These are phyloP conservation scores for Ciconia boyciana DNA, from an alignment of 2,113 vertebrate genomes.

Conservation along the genomic window DNA sequence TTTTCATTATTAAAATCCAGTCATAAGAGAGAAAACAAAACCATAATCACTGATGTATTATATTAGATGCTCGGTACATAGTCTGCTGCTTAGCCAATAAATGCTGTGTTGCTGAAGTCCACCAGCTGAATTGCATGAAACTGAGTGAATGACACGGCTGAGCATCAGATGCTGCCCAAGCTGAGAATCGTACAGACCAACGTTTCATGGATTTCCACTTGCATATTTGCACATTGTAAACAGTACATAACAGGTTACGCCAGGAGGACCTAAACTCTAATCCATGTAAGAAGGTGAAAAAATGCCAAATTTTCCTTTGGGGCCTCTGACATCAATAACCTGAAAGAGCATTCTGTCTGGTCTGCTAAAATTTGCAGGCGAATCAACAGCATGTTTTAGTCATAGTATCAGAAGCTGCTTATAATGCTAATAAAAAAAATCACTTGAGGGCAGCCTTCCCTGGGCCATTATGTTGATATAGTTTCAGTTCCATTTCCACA, in stretches of 20 bases:
- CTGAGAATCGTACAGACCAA: background rate
- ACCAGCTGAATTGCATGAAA: background rate
- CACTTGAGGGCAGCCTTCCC: background rate
- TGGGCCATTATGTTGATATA: background rate
- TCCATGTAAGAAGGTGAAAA: background rate
- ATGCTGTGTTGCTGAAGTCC: background rate
- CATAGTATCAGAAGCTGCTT: background rate
- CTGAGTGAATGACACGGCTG: background rate
- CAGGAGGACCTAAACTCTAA: background rate
- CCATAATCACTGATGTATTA: background rate
- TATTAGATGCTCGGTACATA: background rate
- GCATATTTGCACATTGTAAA: constrained; percentile 4
- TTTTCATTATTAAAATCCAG: constrained; percentile 1
- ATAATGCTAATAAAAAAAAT: background rate
- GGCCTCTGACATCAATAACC: background rate
- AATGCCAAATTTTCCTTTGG: background rate
- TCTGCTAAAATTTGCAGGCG: background rate
- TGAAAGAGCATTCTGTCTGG: background rate
- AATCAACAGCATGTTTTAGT: background rate
- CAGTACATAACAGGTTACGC: background rate
- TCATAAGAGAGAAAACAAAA: background rate
- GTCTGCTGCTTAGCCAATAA: background rate
- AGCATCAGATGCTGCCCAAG: background rate
- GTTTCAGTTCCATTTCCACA: background rate
- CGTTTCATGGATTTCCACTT: background rate